Conservation (phyloP, 2,113 vertebrate genomes). For the Clupea harengus region DNA sequence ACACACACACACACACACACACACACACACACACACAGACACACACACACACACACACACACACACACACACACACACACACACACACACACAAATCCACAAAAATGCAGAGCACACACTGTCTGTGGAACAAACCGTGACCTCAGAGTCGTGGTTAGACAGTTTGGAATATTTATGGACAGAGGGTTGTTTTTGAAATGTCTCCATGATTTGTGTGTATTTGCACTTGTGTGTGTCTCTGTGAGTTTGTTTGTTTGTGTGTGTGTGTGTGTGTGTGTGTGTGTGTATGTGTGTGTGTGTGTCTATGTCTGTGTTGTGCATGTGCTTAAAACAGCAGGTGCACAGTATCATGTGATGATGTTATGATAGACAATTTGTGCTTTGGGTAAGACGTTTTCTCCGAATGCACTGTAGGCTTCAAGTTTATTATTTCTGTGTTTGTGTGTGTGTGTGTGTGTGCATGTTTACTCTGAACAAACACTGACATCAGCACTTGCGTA, state of each 20-base stretch:
- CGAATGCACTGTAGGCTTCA: not conserved
- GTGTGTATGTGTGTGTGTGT: not conserved
- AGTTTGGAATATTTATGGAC: constrained; percentile 23
- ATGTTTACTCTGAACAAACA: not conserved
- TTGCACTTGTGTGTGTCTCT: not conserved
- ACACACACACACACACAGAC: not conserved
- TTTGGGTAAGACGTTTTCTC: not conserved
- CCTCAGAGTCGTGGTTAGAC: constrained; percentile 19
- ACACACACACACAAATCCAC: not conserved
- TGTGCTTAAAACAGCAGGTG: not conserved
- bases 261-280: constrained; percentile 3
- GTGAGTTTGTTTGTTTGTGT: not conserved
- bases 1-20: not conserved
- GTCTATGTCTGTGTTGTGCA: not conserved
- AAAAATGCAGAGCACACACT: not conserved
- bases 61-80: not conserved
- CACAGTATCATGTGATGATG: not conserved
- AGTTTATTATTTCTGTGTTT: not conserved
- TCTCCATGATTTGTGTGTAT: not conserved
- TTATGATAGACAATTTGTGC: not conserved
- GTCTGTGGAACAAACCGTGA: constrained; percentile 30
- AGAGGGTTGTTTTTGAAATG: not conserved
- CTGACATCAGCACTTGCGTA: constrained; percentile 4
- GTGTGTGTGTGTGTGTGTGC: constrained; percentile 2
- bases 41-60: not conserved